Base-by-base conservation (phyloP, 2,113 vertebrate species). In the Xyliphius kryptos region DNA sequence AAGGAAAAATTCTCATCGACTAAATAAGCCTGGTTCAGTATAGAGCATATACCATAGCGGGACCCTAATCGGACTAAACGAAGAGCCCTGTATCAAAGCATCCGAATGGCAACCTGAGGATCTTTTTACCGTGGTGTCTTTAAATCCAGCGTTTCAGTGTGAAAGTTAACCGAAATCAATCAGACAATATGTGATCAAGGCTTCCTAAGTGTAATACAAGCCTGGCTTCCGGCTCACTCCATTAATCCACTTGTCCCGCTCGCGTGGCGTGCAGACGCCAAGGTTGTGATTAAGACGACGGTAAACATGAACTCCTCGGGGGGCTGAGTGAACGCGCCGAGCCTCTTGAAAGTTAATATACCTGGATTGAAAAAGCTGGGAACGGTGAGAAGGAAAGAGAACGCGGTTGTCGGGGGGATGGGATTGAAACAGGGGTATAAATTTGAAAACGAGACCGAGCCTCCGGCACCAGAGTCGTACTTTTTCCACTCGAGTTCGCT, bases 331-430 rank as follows among this genome's bases (percentile, higher is more conserved):
- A 5, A 26, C 46, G 54, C 26, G 26, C 21, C 13, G 32, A 69
- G 44, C 48, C 54, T 57, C 10, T 11, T 36, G 58, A 58, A 72
- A 70, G 55, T 40, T 49, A 70, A 70, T 67, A 65, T 69, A 38
- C 55, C 61, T 67, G 47, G 49, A 67, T 38, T 15, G 9, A 19
- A 36, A 55, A 20, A 54, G 52, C 32, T 47, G 50, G 48, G 37
- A 69, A 43, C 13, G 40, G 10, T 4, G 36, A 32, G 6, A 32
- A 46, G 32, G 47, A 38, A 10, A 16, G 40, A 57, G 15, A 41
- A n/a, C 4, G 26, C 26, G 6, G 14, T 47, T 38, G 6, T 19
- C 19, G 10, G 22, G 48, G 7, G 3, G 36, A 17, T 10, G 5
- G 37, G 12, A 21, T 46, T 6, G 13, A 14, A 12, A 12, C 9